phyloP scores from a whole-genome alignment of 2,888 invertebrate species.

The Trimorus sp. region DNA sequence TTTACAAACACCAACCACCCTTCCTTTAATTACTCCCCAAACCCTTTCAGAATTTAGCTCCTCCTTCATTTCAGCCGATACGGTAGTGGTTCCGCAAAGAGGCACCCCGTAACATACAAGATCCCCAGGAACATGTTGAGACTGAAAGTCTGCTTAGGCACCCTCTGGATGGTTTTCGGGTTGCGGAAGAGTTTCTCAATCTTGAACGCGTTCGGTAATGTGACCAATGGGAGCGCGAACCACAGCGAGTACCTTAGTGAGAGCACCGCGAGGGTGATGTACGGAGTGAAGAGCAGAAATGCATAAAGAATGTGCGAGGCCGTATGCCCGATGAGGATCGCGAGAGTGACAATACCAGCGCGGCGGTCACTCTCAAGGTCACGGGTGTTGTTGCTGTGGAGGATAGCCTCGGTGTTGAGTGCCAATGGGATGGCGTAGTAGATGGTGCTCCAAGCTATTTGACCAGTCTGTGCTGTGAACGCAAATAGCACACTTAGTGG shows the following conservation, averaged over 20 bases:
- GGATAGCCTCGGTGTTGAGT: conserved; percentile 95
- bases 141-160: conserved; percentile 94
- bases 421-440: conserved; percentile 97
- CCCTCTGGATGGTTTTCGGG: conserved; percentile 89
- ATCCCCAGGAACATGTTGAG: conserved; percentile 95
- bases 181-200: conserved; percentile 94
- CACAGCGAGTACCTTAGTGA: conserved; percentile 92
- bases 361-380: conserved; percentile 93
- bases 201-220: conserved; percentile 93
- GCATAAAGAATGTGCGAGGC: conserved; percentile 96
- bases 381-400: conserved; percentile 97
- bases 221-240: conserved; percentile 94
- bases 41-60: no score
- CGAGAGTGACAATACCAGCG: conserved; percentile 96
- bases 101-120: conserved; percentile 92
- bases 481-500: conserved; percentile 97
- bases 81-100: conserved; percentile 77
- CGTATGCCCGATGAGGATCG: conserved; percentile 95
- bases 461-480: conserved; percentile 95
- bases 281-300: conserved; percentile 94
- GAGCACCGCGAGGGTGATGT: conserved; percentile 93
- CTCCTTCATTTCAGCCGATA: conserved; percentile 69
- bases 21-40: no score
- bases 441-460: conserved; percentile 94
- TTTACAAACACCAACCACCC: no score